These are phyloP conservation scores for Hemiscyllium ocellatum DNA, from an alignment of 2,113 vertebrate species.

Conservation along the genomic window DNA sequence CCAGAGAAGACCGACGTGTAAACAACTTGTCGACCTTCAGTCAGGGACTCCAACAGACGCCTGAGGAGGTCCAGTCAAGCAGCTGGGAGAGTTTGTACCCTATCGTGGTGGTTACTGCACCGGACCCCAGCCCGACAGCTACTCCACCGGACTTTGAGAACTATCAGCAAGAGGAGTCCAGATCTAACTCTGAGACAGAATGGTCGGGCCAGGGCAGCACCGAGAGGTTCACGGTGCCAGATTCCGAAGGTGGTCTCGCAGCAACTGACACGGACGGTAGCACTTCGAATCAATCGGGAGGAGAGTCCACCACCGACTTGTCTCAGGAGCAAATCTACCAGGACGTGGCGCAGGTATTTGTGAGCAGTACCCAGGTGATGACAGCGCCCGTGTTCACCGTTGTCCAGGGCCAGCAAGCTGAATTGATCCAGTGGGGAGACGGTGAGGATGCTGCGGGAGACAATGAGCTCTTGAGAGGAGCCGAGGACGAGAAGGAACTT, in stretches of 20 bases:
- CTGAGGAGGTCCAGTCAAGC: neutral
- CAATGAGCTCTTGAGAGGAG: no score
- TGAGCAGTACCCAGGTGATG: neutral
- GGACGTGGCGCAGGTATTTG: neutral
- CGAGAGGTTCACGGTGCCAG: neutral
- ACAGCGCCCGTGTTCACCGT: neutral
- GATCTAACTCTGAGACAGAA: neutral
- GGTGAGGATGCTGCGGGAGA: neutral
- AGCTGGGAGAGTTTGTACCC: neutral
- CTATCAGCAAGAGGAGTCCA: neutral
- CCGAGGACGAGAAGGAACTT: neutral
- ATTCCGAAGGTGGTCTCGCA: neutral
- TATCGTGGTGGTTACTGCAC: neutral
- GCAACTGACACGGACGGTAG: neutral
- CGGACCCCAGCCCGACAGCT: neutral
- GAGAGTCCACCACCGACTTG: no score
- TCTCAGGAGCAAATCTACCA: no score
- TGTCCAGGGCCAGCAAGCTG: neutral
- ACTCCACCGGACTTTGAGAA: no score
- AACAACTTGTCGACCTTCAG: no score
- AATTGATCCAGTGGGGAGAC: neutral
- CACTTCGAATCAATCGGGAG: accelerated
- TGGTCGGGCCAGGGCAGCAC: no score
- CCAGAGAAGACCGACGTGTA: neutral
- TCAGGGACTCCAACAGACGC: neutral